phyloP scores from a whole-genome alignment of 2,888 invertebrate species.

The Argyra leucocephala region DNA sequence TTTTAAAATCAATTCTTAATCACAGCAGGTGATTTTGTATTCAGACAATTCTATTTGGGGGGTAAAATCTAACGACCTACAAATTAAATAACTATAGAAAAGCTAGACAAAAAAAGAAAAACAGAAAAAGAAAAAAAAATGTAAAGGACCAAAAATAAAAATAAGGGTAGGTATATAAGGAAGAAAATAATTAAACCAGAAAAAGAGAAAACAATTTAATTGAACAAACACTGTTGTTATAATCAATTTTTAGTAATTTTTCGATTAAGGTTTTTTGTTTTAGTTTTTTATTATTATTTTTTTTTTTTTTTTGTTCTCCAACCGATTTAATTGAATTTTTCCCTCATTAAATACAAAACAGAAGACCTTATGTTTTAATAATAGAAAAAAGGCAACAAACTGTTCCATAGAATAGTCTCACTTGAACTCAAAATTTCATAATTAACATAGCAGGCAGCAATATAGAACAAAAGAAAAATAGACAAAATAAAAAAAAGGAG shows the following conservation, averaged over 20 bases:
- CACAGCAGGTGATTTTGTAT: neutral
- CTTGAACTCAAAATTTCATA: neutral
- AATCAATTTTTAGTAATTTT: constrained; percentile 1
- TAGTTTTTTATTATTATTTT: neutral
- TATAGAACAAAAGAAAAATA: neutral
- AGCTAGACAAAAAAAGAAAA: neutral
- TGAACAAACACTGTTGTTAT: neutral
- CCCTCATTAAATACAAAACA: neutral
- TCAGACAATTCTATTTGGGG: neutral
- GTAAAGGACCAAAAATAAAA: neutral
- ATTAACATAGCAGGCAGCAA: neutral
- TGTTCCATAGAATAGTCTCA: neutral
- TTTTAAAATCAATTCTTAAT: neutral
- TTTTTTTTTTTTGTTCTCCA: too few species aligned
- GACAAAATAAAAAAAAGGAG: neutral
- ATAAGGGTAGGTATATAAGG: neutral
- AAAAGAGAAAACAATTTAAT: neutral
- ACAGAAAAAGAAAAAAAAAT: neutral
- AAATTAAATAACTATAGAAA: too few species aligned
- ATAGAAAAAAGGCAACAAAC: neutral
- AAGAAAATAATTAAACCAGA: too few species aligned
- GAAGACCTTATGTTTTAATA: neutral
- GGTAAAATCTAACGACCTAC: too few species aligned
- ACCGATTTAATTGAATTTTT: neutral
- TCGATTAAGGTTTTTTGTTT: neutral